These are phyloP conservation scores for Muscicapa adusta DNA, from an alignment of 2,113 vertebrate genomes.

Conservation along the genomic window DNA sequence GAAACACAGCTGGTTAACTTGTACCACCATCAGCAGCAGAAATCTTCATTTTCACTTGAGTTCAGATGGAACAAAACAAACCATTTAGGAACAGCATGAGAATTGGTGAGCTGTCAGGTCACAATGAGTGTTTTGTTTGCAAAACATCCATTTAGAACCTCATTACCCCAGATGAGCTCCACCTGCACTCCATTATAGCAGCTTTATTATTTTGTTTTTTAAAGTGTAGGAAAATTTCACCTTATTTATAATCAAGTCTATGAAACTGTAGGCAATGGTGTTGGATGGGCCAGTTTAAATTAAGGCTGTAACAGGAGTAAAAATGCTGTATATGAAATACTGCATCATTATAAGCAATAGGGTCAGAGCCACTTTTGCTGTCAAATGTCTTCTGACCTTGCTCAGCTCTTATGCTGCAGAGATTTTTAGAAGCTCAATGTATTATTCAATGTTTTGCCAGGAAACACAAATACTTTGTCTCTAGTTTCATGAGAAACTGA, in stretches of 20 bases:
- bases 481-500: not conserved
- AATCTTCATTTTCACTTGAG: conserved; percentile 25
- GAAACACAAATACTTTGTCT: not conserved
- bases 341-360: not conserved
- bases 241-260: not conserved
- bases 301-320: not conserved
- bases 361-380: not conserved
- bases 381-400: not conserved
- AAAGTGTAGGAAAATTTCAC: not conserved
- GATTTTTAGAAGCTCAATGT: not conserved
- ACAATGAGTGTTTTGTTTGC: not conserved
- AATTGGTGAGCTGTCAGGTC: not conserved
- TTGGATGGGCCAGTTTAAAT: not conserved
- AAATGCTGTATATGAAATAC: not conserved
- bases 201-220: not conserved
- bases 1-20: not conserved
- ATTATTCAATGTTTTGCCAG: not conserved
- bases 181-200: not conserved
- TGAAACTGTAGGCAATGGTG: not conserved
- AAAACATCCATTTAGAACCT: not conserved
- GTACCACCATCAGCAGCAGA: not conserved
- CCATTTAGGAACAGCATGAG: conserved; percentile 30
- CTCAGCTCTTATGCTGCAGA: not conserved
- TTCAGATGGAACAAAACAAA: not conserved
- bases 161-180: conserved; percentile 35